Evolutionary conservation across 2,888 invertebrate genomes (phyloP).

Genomic region (Folsomia manolachei): DNA sequence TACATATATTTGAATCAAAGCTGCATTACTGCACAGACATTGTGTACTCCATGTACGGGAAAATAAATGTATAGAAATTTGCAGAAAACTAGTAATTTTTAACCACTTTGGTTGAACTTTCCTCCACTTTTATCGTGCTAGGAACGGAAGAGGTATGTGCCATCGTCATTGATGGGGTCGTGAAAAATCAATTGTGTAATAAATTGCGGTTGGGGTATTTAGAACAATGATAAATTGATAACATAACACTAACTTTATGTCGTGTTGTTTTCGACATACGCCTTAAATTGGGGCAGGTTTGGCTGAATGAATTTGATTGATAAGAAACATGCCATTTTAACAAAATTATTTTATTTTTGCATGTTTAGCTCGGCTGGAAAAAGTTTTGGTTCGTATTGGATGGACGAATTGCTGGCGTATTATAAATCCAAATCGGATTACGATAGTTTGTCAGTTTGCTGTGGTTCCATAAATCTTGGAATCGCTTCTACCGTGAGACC

Average conservation of each 20-base stretch:
- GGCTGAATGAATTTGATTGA: too few species aligned
- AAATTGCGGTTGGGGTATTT: neutral
- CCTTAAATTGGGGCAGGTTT: too few species aligned
- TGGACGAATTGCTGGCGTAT: conserved; percentile 58
- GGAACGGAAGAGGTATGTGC: neutral
- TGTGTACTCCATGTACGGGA: too few species aligned
- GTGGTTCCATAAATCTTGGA: conserved; percentile 57
- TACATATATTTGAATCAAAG: too few species aligned
- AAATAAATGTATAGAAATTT: too few species aligned
- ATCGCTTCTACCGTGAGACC: conserved; percentile 47
- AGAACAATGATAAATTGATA: neutral
- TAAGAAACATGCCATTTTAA: neutral
- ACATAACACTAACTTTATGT: too few species aligned
- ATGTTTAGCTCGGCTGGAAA: conserved; percentile 57
- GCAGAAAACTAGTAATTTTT: neutral
- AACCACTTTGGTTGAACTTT: neutral
- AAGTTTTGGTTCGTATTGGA: conserved; percentile 61
- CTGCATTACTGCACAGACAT: too few species aligned
- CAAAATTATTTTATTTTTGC: conserved; percentile 19
- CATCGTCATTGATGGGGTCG: neutral
- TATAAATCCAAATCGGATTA: conserved; percentile 60
- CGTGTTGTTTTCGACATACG: too few species aligned
- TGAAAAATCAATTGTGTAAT: neutral
- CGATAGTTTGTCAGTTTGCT: conserved; percentile 57
- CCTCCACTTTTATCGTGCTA: neutral